These are phyloP conservation scores for Caenorhabditis zanzibari DNA, from an alignment of 2,888 invertebrate genomes.

Conservation along the genomic window DNA sequence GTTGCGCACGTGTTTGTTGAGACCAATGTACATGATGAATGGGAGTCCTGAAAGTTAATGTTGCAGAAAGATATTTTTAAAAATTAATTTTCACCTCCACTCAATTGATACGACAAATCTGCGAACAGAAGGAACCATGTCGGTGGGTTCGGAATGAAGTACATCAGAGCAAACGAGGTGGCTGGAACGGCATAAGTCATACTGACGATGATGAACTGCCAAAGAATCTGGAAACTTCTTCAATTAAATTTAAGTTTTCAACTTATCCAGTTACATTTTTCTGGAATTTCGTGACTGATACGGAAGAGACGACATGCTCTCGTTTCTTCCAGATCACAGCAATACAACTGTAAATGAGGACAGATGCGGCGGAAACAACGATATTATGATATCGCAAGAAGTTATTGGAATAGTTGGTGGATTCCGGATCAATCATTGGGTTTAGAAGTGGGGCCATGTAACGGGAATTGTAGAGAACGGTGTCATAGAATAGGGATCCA, in stretches of 20 bases:
- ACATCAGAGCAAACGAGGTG: conserved; percentile 18
- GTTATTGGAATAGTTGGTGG: conserved; percentile 9
- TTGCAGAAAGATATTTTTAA: background rate
- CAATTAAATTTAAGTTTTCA: background rate
- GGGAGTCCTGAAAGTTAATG: conserved; percentile 24
- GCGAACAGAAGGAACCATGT: conserved; percentile 4
- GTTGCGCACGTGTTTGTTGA: conserved; percentile 27
- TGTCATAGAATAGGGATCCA: conserved; percentile 46
- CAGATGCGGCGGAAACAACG: background rate
- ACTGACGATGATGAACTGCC: conserved; percentile 32
- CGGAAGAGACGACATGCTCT: background rate
- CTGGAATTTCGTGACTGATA: background rate
- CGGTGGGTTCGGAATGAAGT: conserved; percentile 1
- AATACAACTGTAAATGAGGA: conserved; percentile 11
- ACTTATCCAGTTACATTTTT: conserved; percentile 26
- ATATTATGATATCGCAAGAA: conserved; percentile 31
- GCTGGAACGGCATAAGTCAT: conserved; percentile 37
- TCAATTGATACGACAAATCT: conserved; percentile 50
- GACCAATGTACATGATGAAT: conserved; percentile 32
- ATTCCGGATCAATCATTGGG: background rate
- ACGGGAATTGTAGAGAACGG: conserved; percentile 39
- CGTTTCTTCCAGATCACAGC: background rate
- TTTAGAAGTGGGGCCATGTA: conserved; percentile 36
- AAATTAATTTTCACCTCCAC: conserved; percentile 28
- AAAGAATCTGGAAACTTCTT: conserved; percentile 30